Evolutionary conservation across 2,797 vertebrate species (phyloP).

Genomic region (Alosa sapidissima): DNA sequence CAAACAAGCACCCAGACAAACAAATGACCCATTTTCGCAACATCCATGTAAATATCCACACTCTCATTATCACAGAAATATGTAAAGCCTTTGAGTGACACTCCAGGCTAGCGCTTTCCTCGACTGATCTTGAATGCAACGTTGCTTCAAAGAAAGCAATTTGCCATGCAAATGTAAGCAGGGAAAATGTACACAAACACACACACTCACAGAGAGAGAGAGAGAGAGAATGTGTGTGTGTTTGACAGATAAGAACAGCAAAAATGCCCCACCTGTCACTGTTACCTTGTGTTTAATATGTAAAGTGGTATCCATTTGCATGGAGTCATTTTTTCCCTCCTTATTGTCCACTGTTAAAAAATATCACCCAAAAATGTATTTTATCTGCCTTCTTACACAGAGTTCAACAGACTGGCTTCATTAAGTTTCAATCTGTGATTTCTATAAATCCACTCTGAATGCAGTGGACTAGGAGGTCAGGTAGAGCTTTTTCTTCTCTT

Average conservation of each 20-base stretch:
- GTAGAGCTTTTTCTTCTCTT: background rate
- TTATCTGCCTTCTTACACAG: background rate
- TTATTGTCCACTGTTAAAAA: background rate
- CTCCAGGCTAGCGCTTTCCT: background rate
- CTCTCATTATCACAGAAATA: conserved; percentile 12
- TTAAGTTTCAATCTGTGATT: background rate
- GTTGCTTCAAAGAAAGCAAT: conserved; percentile 3
- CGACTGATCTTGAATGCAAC: conserved; percentile 1
- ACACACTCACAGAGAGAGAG: background rate
- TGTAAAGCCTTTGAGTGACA: conserved; percentile 7
- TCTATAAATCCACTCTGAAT: background rate
- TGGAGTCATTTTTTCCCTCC: background rate
- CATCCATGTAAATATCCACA: conserved; percentile 14
- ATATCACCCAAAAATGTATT: background rate
- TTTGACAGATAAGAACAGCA: background rate
- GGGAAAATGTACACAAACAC: background rate
- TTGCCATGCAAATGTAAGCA: conserved; percentile 20
- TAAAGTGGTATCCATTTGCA: background rate
- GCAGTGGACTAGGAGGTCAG: background rate
- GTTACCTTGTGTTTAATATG: conserved; percentile 6
- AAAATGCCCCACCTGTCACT: background rate
- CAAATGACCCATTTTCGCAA: background rate
- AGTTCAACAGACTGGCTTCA: background rate
- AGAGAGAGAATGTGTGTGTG: background rate
- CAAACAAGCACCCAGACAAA: background rate